Evolutionary conservation across 2,888 invertebrate genomes (phyloP), one percentile per base, ranked within the genome.

Genomic region (Caenorhabditis japonica): DNA sequence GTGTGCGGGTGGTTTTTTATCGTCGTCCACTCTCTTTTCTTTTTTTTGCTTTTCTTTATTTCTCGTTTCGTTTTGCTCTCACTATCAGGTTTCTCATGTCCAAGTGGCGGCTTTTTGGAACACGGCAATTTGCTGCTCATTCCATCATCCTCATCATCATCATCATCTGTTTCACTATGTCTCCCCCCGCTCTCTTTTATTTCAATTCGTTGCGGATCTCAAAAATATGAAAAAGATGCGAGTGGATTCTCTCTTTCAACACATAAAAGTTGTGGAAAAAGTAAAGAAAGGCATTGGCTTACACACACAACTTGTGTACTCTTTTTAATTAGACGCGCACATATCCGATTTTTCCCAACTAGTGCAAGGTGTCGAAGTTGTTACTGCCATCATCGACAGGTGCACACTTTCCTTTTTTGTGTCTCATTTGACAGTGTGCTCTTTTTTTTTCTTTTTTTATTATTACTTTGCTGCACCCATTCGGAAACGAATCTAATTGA

Each of bases 301-400:
- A 36, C n/a, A n/a, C n/a, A n/a, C n/a, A n/a, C 51, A 51, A 51
- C 51, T 51, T 49, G n/a, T 49, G 36, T 51, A 51, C 51, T 51
- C 51, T 51, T 51, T 51, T 38, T 51, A 51, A 51, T 51, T 51
- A 51, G 51, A 38, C n/a, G n/a, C 25, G 10, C 43, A 17, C 21
- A 4, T 23, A n/a, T 19, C 49, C n/a, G 15, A 34, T 34, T 49
- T 33, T 49, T 33, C 19, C n/a, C n/a, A n/a, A n/a, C n/a, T n/a
- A n/a, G n/a, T n/a, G n/a, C n/a, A n/a, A n/a, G n/a, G n/a, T n/a
- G n/a, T n/a, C n/a, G n/a, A n/a, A n/a, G n/a, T n/a, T n/a, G n/a
- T n/a, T n/a, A n/a, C n/a, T n/a, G n/a, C n/a, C n/a, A n/a, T 7
- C 30, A 30, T 30, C 30, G 30, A 5, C 30, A 30, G 30, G 30